Evolutionary conservation across 2,888 invertebrate genomes (phyloP), one percentile per base, ranked within the genome.

Genomic region (Drosophila borborema): DNA sequence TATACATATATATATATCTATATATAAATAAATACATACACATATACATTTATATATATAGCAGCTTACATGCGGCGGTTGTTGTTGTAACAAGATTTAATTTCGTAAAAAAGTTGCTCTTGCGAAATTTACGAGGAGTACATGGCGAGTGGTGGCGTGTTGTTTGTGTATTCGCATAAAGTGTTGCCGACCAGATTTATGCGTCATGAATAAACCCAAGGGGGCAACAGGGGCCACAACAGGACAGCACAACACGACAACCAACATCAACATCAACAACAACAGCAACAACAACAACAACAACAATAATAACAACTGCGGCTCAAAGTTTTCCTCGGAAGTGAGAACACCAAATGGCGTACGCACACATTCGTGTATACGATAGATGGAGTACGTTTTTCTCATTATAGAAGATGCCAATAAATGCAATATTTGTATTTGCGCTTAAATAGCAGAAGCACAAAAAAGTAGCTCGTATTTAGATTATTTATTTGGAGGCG

Each of bases 181-280:
- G 90, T 91, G 91, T 90, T 90, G 82, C 89, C 81, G 76, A 67
- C 74, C 77, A 87, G 91, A 91, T 92, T 91, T 92, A 91, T 91
- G 87, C 81, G 80, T 79, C 90, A 92, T 91, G 91, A 91, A 92
- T 92, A 92, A 91, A 77, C 81, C 83, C 82, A 78, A 70, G 76
- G 77, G 69, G 78, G 70, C 70, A 69, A 80, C 77, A 74, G 76
- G 75, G 72, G 59, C 28, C 68, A 72, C 61, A 66, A 73, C 64
- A 81, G 53, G 63, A 49, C 49, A 49, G 49, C 23, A 31, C 49
- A 69, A 80, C 77, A 74, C 75, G 77, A 71, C 65, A 67, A 20
- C 51, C 36, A 66, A 74, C 72, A 72, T 62, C 66, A 64, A 63
- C 72, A 76, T 54, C 59, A 64, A 66, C 40, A 56, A 43, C n/a